Percentiles rank a stretch among this genome's conserved stretches.
phyloP scores from a whole-genome alignment of 2,113 vertebrate genomes.

The Tachycineta bicolor region DNA sequence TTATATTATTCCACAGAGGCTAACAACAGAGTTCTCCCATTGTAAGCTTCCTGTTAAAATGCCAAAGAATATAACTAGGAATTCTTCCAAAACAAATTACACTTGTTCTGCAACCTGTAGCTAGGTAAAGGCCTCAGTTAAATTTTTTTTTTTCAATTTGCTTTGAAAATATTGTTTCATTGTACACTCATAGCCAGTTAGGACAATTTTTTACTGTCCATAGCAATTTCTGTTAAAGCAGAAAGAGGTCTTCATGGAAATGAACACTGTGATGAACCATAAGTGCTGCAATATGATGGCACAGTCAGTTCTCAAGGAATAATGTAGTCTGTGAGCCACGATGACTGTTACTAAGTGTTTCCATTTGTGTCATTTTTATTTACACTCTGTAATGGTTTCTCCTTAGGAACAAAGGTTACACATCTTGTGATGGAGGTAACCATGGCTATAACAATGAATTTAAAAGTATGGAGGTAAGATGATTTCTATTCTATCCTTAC shows the following conservation, averaged over 20 bases:
- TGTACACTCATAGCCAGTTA: not conserved
- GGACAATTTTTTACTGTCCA: not conserved
- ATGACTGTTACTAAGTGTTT: not conserved
- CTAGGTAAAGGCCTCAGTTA: not conserved
- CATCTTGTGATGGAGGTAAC: slow-evolving; percentile 82
- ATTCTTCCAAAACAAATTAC: not conserved
- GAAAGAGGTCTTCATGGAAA: not conserved
- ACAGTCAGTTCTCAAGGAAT: not conserved
- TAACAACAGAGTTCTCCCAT: not conserved
- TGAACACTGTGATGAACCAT: not conserved
- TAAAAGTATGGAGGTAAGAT: slow-evolving; percentile 91
- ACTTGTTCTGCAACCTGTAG: not conserved
- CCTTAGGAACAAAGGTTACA: slow-evolving; percentile 65
- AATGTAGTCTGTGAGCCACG: not conserved
- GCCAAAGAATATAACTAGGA: not conserved
- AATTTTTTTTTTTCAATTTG: not conserved
- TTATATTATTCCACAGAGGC: not conserved
- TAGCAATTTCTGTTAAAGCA: not conserved
- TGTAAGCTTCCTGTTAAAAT: not conserved
- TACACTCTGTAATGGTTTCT: not conserved
- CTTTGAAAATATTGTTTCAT: not conserved
- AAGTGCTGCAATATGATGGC: not conserved
- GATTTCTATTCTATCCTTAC: not conserved
- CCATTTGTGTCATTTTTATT: not conserved
- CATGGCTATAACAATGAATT: slow-evolving; percentile 94